Base-by-base conservation (phyloP, 2,888 invertebrate genomes). In the Habrosyne pyritoides region DNA sequence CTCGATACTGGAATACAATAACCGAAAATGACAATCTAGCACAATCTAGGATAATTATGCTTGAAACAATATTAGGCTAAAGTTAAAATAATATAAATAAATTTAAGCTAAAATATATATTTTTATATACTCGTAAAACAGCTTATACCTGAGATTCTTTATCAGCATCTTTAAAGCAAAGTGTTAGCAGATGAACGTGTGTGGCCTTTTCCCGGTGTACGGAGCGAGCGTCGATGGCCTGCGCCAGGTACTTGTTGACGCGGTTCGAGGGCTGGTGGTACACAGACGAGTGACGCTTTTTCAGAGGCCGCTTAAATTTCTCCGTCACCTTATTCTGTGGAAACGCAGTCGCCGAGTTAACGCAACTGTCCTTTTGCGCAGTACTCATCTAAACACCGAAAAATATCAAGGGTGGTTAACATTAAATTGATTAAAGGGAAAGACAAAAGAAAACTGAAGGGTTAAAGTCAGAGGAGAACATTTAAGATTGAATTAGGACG, bases 221-320 rank as follows among this genome's bases (percentile, higher is more conserved):
- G 78, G 97, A 97, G 63, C 98, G 94, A 30, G 98, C 98, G 83
- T 97, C 97, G 71, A 98, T 97, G 28, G 98, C 98, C 89, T 98
- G 97, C 59, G 97, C 96, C 75, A 98, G 93, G 89, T 97, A 98
- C 85, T 97, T 98, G 93, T 98, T 98, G 57, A 98, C 98, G 67
- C 98, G 95, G 90, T 98, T 98, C 36, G 96, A 96, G 33, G 97
- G 97, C 88, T 97, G 97, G 90, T 97, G 97, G 87, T 97, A 96
- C 64, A 96, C 95, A 82, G 96, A 96, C 69, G 97, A 96, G 87
- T 97, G 97, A 72, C 97, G 95, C 91, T 97, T 97, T 88, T 97
- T 97, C 89, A 97, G 95, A 53, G 97, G 97, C 79, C 97, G 94
- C 91, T 97, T 97, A 84, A 97, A 96, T 86, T 97, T 96, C 87